Evolutionary conservation across 2,888 invertebrate genomes (phyloP).

Genomic region (Neocrepidodera transversa): DNA sequence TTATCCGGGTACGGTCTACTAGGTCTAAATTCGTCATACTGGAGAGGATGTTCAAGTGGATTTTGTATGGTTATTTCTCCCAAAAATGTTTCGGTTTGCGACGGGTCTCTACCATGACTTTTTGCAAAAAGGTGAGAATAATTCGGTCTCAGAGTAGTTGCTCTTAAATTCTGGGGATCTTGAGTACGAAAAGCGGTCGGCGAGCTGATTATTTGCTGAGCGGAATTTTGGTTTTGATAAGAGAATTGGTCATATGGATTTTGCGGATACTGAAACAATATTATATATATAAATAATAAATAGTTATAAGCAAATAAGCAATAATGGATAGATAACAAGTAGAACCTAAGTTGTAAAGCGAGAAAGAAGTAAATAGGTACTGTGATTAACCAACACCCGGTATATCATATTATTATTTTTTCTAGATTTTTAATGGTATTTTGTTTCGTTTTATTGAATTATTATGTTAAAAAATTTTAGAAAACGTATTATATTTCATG

Average conservation of each 20-base stretch:
- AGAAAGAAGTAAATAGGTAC: no score
- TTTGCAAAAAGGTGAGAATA: slow-evolving; percentile 64
- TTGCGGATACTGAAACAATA: slow-evolving; percentile 24
- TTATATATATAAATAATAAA: no score
- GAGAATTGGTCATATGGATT: slow-evolving; percentile 21
- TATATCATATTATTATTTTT: no score
- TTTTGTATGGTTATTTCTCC: slow-evolving; percentile 70
- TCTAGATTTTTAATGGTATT: no score
- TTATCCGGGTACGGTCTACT: slow-evolving; percentile 37
- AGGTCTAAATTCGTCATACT: slow-evolving; percentile 43
- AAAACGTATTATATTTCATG: no score
- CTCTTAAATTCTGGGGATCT: slow-evolving; percentile 51
- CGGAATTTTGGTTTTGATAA: slow-evolving; percentile 26
- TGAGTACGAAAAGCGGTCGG: slow-evolving; percentile 13
- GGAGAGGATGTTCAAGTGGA: slow-evolving; percentile 62
- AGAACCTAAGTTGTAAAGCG: no score
- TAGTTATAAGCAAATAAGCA: no score
- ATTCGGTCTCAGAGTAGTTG: slow-evolving; percentile 64
- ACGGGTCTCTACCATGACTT: slow-evolving; percentile 67
- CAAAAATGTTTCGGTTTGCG: slow-evolving; percentile 69
- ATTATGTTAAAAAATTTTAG: no score
- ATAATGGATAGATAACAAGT: no score
- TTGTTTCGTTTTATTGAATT: no score
- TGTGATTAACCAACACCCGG: no score
- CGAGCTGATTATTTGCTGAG: slow-evolving; percentile 19